Percentiles rank a stretch among this genome's conserved stretches.
Evolutionary conservation across 2,113 vertebrate species (phyloP).

Genomic region (Oplegnathus fasciatus): DNA sequence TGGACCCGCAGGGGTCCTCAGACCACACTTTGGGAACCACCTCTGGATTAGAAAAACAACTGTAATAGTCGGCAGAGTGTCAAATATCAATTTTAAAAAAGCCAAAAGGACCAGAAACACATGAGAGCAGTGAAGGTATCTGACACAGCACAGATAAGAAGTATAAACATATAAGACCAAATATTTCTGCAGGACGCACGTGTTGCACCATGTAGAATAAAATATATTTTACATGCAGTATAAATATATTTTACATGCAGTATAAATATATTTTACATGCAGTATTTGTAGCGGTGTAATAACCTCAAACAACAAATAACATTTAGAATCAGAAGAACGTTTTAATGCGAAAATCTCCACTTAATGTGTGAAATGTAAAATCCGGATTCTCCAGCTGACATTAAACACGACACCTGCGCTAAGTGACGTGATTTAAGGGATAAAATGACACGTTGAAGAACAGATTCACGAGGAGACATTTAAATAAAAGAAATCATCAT

Average conservation of each 20-base stretch:
- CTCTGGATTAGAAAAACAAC: neutral
- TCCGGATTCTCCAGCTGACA: neutral
- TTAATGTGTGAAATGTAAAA: neutral
- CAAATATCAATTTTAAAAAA: neutral
- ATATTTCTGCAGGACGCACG: neutral
- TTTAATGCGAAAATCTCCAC: neutral
- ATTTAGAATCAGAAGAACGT: neutral
- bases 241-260: too few species aligned
- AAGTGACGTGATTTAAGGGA: neutral
- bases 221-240: too few species aligned
- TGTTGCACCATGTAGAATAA: neutral
- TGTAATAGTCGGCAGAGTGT: neutral
- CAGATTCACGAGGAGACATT: neutral
- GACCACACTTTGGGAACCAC: neutral
- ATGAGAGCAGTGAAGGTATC: neutral
- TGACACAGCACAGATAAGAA: neutral
- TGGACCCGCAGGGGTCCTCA: neutral
- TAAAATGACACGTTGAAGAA: too few species aligned
- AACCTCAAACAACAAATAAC: neutral
- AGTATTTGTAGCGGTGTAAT: neutral
- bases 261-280: neutral
- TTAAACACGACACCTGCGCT: neutral
- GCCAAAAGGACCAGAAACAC: neutral
- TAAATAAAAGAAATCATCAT: neutral
- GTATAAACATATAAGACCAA: neutral